Conservation (phyloP, 1,140 invertebrate genomes). For the Philopotamus ludificatus region DNA sequence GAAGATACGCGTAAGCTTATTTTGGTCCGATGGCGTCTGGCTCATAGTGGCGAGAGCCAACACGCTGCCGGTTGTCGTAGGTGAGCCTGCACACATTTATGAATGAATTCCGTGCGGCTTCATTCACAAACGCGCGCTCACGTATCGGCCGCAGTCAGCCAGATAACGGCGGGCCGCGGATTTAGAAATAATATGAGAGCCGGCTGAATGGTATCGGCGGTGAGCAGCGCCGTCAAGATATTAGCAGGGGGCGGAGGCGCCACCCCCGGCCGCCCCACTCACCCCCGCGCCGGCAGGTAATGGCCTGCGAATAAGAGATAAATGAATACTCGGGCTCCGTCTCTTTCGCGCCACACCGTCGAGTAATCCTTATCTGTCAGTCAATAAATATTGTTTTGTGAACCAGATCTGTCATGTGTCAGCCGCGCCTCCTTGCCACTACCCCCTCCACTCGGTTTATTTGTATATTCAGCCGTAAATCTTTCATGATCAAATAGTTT, state of each 20-base stretch:
- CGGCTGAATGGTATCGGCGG: constrained; percentile 16
- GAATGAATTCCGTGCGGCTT: too few relatives aligned
- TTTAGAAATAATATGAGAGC: constrained; percentile 26
- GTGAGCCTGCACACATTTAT: too few relatives aligned
- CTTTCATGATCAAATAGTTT: constrained; percentile 43
- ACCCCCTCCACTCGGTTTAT: constrained; percentile 14
- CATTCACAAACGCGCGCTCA: too few relatives aligned
- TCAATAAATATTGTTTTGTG: constrained; percentile 43
- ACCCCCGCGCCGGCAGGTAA: constrained; percentile 31
- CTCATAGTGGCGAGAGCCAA: too few relatives aligned
- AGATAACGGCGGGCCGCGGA: background rate
- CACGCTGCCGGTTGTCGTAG: too few relatives aligned
- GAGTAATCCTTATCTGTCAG: constrained; percentile 39
- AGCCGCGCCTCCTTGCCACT: background rate
- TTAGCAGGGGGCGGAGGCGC: constrained; percentile 18
- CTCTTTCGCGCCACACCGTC: constrained; percentile 24
- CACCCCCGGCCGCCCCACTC: constrained; percentile 7
- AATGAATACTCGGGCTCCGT: constrained; percentile 35
- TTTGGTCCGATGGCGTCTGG: too few relatives aligned
- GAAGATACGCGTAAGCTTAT: too few relatives aligned
- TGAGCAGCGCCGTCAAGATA: constrained; percentile 13
- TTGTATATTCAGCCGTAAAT: constrained; percentile 40
- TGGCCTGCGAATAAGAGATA: constrained; percentile 43
- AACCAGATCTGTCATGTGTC: constrained; percentile 41
- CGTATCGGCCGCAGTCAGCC: background rate